These are phyloP conservation scores for Brachyrhaphis roseni DNA, from an alignment of 2,797 vertebrate genomes.

Conservation along the genomic window DNA sequence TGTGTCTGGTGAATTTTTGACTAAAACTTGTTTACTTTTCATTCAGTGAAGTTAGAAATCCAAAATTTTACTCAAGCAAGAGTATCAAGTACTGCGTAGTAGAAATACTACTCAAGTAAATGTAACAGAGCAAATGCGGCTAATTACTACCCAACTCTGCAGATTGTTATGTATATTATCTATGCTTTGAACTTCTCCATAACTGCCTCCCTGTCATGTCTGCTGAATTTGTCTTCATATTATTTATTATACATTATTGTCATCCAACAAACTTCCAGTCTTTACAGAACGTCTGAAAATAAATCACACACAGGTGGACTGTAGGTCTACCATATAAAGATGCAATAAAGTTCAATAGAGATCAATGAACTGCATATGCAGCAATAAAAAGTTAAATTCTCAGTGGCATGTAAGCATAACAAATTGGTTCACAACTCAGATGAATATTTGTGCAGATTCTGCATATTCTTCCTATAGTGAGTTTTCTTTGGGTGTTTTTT, in stretches of 20 bases:
- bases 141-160: too few relatives aligned
- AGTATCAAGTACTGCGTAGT: too few relatives aligned
- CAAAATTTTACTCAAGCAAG: too few relatives aligned
- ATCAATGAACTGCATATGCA: neutral
- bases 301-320: neutral
- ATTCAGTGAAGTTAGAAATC: too few relatives aligned
- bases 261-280: neutral
- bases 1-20: too few relatives aligned
- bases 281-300: neutral
- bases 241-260: neutral
- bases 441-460: neutral
- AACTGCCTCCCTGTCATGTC: neutral
- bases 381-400: neutral
- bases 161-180: neutral
- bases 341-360: neutral
- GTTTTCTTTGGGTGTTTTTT: neutral
- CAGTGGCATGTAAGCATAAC: neutral
- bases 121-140: too few relatives aligned
- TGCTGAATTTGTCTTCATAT: neutral
- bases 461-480: neutral
- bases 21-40: too few relatives aligned
- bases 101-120: too few relatives aligned
- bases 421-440: neutral
- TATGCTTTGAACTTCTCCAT: neutral
- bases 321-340: neutral